These are phyloP conservation scores for Acanthornis magna DNA, from an alignment of 2,797 vertebrate species.

Conservation along the genomic window DNA sequence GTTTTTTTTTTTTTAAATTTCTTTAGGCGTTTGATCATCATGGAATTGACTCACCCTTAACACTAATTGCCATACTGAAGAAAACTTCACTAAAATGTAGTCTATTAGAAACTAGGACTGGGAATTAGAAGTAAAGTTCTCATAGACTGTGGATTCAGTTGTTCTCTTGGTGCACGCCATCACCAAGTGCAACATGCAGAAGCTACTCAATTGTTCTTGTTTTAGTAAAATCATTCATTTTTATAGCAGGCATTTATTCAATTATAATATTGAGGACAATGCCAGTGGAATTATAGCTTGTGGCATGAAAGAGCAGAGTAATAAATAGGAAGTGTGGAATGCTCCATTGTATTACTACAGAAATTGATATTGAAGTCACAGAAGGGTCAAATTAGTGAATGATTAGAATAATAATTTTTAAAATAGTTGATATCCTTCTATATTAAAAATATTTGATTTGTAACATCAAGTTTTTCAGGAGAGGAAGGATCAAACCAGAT, in stretches of 20 bases:
- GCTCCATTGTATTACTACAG: background rate
- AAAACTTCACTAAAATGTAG: background rate
- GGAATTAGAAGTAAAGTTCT: background rate
- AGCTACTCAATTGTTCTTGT: background rate
- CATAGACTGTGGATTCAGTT: background rate
- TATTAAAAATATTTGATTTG: background rate
- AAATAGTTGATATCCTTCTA: background rate
- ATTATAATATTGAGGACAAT: background rate
- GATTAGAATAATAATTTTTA: background rate
- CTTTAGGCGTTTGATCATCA: slow-evolving; percentile 52
- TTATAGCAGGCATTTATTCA: background rate
- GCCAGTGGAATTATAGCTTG: background rate
- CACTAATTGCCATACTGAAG: slow-evolving; percentile 37
- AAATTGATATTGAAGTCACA: background rate
- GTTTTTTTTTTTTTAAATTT: background rate
- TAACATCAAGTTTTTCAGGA: background rate
- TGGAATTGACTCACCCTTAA: slow-evolving; percentile 36
- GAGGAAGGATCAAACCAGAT: background rate
- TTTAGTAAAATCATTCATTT: background rate
- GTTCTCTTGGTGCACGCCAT: background rate
- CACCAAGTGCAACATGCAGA: background rate
- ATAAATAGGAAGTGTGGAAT: background rate
- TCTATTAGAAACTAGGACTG: background rate
- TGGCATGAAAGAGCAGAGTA: background rate
- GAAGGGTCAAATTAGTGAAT: background rate